phyloP scores from a whole-genome alignment of 2,113 vertebrate genomes.

The Carlito syrichta region DNA sequence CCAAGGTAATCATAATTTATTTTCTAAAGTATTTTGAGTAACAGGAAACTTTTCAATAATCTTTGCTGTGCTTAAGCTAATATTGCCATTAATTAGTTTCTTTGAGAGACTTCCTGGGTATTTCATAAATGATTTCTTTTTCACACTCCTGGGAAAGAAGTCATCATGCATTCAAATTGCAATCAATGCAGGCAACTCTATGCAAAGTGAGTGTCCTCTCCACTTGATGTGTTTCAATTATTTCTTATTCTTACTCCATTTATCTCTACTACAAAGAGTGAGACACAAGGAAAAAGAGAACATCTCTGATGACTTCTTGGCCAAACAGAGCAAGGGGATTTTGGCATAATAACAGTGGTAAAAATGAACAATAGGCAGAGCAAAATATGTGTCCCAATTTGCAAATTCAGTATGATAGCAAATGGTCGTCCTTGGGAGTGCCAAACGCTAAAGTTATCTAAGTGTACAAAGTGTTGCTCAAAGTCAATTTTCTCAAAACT shows the following conservation, averaged over 20 bases:
- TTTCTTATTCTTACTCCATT: not conserved
- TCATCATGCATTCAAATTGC: not conserved
- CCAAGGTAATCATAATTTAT: slow-evolving; percentile 59
- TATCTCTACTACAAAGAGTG: not conserved
- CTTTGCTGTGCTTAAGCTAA: slow-evolving; percentile 66
- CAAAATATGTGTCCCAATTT: not conserved
- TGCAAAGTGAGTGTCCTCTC: not conserved
- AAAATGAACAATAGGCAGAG: not conserved
- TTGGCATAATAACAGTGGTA: not conserved
- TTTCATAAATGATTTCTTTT: slow-evolving; percentile 52
- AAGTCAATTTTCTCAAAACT: not conserved
- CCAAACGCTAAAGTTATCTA: not conserved
- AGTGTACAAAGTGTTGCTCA: not conserved
- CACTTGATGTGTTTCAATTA: not conserved
- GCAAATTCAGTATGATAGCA: not conserved
- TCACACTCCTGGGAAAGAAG: slow-evolving; percentile 14
- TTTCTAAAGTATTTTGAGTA: slow-evolving; percentile 64
- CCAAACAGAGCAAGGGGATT: not conserved
- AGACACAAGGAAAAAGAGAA: not conserved
- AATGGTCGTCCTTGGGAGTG: not conserved
- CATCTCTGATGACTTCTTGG: not conserved
- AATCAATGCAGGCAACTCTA: slow-evolving; percentile 20
- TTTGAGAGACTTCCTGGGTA: slow-evolving; percentile 42
- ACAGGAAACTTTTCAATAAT: slow-evolving; percentile 72
- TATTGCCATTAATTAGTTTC: slow-evolving; percentile 67